Evolutionary conservation across 2,113 vertebrate genomes (phyloP).

Genomic region (Malaclemys terrapin): DNA sequence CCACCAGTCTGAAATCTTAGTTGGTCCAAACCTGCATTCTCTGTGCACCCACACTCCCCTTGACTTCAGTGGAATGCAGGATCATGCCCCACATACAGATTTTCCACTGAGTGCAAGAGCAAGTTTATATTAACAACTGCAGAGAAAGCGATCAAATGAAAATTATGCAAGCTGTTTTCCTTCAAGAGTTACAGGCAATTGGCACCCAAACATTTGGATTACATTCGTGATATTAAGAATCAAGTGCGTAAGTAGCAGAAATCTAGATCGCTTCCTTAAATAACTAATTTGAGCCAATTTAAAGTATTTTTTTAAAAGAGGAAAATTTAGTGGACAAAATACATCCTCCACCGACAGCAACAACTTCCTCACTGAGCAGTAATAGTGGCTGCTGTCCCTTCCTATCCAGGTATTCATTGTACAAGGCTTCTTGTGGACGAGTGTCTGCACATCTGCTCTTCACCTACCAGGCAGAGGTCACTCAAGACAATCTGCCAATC

Average conservation of each 20-base stretch:
- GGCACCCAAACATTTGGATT: conserved; percentile 43
- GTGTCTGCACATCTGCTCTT: conserved; percentile 25
- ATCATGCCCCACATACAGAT: not conserved
- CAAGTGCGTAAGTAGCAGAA: not conserved
- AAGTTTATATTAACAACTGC: not conserved
- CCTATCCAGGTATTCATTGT: not conserved
- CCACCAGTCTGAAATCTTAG: not conserved
- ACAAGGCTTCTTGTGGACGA: conserved; percentile 12
- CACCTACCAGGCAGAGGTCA: not conserved
- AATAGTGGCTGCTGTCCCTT: not conserved
- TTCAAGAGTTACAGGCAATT: conserved; percentile 47
- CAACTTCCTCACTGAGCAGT: not conserved
- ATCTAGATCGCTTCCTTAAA: not conserved
- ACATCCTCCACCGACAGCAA: not conserved
- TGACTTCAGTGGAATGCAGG: not conserved
- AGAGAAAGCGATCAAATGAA: conserved; percentile 43
- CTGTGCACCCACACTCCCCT: not conserved
- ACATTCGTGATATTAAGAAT: conserved; percentile 38
- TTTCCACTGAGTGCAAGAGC: conserved; percentile 39
- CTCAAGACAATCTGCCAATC: not conserved
- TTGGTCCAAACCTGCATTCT: not conserved
- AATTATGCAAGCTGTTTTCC: conserved; percentile 37
- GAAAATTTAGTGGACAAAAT: not conserved
- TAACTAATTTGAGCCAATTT: not conserved
- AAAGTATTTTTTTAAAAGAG: not conserved